These are phyloP conservation scores for rabbit (Oryctolagus cuniculus) DNA, from an alignment of 2,113 vertebrate species.

Conservation along the genomic window mOryCun1.1 NC_091436.1:48257501-48258000, in stretches of 20 bases:
- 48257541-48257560: not conserved
- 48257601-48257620: not conserved
- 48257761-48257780: not conserved
- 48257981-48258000: not conserved
- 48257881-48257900: not conserved
- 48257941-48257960: not conserved
- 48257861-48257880: not conserved
- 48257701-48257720: not conserved
- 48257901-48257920: not conserved
- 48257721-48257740: not conserved
- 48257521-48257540: not conserved
- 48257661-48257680: not conserved
- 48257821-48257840: not conserved
- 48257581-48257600: not conserved
- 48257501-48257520: not conserved
- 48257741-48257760: not conserved
- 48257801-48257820: not conserved
- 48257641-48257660: not conserved
- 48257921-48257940: not conserved
- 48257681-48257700: not conserved
- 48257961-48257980: not conserved
- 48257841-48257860: constrained; percentile 22
- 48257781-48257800: not conserved
- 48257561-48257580: not conserved
- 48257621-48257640: not conserved